Percentiles rank a stretch among this genome's conserved stretches.
phyloP scores from a whole-genome alignment of 1,140 invertebrate genomes.

The Cotesia typhae region DNA sequence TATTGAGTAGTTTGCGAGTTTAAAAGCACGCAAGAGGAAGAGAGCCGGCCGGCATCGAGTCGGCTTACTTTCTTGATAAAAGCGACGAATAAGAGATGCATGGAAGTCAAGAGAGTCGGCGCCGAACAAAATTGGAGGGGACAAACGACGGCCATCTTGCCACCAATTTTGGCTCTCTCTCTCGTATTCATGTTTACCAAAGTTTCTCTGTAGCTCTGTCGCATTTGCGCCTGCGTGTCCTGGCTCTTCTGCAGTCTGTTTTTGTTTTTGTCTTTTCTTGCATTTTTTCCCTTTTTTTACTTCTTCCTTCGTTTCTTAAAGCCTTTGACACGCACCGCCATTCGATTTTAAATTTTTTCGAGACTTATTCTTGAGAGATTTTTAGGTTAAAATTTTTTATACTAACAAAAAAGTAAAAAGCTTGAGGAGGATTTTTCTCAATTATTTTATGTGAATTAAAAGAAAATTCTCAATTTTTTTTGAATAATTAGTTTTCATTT shows the following conservation, averaged over 20 bases:
- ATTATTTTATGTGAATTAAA: too few relatives aligned
- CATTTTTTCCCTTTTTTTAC: conserved; percentile 34
- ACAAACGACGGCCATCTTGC: conserved; percentile 59
- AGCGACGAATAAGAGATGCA: conserved; percentile 18
- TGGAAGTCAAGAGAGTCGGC: conserved; percentile 21
- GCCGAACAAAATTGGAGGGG: conserved; percentile 8
- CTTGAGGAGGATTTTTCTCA: too few relatives aligned
- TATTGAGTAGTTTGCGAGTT: conserved; percentile 33
- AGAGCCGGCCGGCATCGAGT: neutral
- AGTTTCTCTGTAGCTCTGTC: conserved; percentile 4
- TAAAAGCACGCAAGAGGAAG: conserved; percentile 19
- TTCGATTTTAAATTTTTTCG: conserved; percentile 20
- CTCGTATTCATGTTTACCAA: conserved; percentile 24
- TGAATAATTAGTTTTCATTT: too few relatives aligned
- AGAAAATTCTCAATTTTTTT: too few relatives aligned
- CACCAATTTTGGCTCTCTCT: conserved; percentile 46
- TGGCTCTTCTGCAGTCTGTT: conserved; percentile 47
- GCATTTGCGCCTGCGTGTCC: conserved; percentile 29
- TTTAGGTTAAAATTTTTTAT: too few relatives aligned
- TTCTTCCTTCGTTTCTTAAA: conserved; percentile 31
- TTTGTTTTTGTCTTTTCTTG: conserved; percentile 28
- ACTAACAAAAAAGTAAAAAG: too few relatives aligned
- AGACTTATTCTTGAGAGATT: neutral
- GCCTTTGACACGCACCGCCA: conserved; percentile 62
- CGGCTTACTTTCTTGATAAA: conserved; percentile 16